A percentile compares a stretch with the other conserved stretches of the same genome.
These are phyloP conservation scores for Desoria tigrina DNA, from an alignment of 2,888 invertebrate species.

Conservation along the genomic window DNA sequence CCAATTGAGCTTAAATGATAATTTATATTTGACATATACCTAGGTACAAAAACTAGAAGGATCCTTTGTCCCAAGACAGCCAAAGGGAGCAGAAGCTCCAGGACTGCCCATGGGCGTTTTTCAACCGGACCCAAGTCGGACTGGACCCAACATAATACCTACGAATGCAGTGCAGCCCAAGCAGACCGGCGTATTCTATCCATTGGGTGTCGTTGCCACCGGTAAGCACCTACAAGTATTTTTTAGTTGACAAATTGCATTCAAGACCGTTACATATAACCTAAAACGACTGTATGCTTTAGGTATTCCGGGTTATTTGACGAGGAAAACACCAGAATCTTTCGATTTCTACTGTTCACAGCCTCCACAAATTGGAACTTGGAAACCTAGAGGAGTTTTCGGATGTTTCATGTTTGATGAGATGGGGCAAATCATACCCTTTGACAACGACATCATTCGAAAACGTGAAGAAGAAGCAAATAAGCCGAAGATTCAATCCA, in stretches of 20 bases:
- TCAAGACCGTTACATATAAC: no score
- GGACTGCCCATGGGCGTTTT: background rate
- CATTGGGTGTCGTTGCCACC: background rate
- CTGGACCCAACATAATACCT: background rate
- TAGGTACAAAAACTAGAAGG: background rate
- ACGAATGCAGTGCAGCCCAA: background rate
- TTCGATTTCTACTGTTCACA: no score
- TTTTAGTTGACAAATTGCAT: background rate
- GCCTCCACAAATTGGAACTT: background rate
- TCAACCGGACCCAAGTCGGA: background rate
- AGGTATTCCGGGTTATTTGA: no score
- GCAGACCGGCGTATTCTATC: background rate
- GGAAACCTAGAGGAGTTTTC: background rate
- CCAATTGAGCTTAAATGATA: background rate
- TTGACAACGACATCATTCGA: constrained; percentile 1
- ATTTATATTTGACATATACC: background rate
- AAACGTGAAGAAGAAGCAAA: constrained; percentile 1
- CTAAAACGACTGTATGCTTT: no score
- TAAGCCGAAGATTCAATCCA: background rate
- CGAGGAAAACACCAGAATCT: no score
- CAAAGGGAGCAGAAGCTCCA: background rate
- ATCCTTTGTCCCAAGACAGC: background rate
- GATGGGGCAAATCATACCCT: constrained; percentile 2
- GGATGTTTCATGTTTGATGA: constrained; percentile 9
- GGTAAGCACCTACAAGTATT: background rate